Percentiles rank a stretch among this genome's conserved stretches.
These are phyloP conservation scores for Phainopepla nitens DNA, from an alignment of 2,113 vertebrate species.

Conservation along the genomic window DNA sequence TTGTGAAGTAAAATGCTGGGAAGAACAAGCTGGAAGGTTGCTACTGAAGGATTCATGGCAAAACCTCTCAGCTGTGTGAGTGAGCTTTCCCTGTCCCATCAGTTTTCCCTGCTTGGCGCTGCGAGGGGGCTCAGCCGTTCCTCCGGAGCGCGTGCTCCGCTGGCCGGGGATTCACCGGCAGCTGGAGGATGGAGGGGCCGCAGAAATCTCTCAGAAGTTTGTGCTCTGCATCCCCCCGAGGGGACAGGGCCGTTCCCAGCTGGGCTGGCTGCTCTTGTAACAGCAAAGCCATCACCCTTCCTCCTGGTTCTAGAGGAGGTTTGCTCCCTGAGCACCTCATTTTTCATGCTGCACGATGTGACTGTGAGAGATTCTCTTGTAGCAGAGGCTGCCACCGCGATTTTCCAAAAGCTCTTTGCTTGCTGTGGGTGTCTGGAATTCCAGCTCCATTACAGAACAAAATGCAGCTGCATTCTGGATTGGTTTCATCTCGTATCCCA, in stretches of 20 bases:
- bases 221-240: not conserved
- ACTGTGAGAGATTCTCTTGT: too few relatives aligned
- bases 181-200: not conserved
- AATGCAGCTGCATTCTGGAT: not conserved
- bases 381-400: fast-evolving
- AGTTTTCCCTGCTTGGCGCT: not conserved
- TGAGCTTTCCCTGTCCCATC: not conserved
- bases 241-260: not conserved
- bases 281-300: not conserved
- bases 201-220: not conserved
- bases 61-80: not conserved
- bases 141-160: not conserved
- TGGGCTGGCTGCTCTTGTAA: not conserved
- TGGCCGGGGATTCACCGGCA: not conserved
- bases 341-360: not conserved
- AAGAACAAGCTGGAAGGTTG: not conserved
- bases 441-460: not conserved
- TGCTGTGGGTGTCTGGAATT: not conserved
- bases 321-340: not conserved
- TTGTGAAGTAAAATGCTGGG: not conserved
- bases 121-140: fast-evolving
- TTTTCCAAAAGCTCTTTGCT: not conserved
- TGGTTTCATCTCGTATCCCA: not conserved
- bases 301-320: not conserved
- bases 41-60: fast-evolving